phyloP scores from a whole-genome alignment of 2,113 vertebrate genomes.

The Calidris pygmaea region DNA sequence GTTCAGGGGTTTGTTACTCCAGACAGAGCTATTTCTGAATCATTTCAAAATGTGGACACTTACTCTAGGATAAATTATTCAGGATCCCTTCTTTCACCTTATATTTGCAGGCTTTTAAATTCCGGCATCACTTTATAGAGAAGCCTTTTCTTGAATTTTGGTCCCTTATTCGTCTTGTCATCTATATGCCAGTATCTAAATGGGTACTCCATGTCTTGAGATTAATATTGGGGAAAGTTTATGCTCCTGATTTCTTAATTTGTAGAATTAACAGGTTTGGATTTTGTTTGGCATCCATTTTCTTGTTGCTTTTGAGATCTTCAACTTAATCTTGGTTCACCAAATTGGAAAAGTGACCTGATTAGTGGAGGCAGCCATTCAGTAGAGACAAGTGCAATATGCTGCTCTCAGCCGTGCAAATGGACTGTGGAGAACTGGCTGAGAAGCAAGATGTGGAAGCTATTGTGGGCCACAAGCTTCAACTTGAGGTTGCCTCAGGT shows the following conservation, averaged over 20 bases:
- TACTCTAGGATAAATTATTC: slow-evolving; percentile 60
- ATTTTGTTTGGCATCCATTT: background rate
- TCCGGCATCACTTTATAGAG: background rate
- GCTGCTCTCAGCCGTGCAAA: background rate
- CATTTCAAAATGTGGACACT: slow-evolving; percentile 42
- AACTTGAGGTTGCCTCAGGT: slow-evolving; percentile 34
- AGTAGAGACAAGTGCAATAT: slow-evolving; percentile 5
- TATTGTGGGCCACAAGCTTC: background rate
- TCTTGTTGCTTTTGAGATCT: background rate
- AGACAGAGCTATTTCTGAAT: slow-evolving; percentile 37
- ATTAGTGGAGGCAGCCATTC: slow-evolving; percentile 7
- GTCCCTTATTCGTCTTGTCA: background rate
- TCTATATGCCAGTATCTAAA: background rate
- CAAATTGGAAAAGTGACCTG: background rate
- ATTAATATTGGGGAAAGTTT: background rate
- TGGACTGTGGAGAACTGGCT: background rate
- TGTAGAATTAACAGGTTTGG: background rate
- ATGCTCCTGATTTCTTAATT: background rate
- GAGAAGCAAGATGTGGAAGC: background rate
- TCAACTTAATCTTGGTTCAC: background rate
- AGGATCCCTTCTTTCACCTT: slow-evolving; percentile 37
- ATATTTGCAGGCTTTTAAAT: slow-evolving; percentile 33
- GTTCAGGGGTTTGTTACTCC: slow-evolving; percentile 15
- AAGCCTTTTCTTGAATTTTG: background rate
- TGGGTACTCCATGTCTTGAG: background rate